Conservation (phyloP, 2,113 vertebrate species). For the Archocentrus centrarchus region DNA sequence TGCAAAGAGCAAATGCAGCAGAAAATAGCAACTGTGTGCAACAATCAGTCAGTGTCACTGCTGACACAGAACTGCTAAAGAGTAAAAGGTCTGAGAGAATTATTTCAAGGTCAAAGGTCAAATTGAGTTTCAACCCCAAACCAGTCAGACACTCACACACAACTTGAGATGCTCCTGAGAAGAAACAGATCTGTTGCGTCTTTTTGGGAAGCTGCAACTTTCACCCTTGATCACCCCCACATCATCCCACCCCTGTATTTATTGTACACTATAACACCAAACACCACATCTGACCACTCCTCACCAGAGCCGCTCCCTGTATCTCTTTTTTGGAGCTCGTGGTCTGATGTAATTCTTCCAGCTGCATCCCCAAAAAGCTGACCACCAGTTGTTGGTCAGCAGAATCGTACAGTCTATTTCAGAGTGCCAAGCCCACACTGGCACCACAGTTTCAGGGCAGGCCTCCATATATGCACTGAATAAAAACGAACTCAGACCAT, state of each 20-base stretch:
- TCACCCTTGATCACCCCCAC: slow-evolving; percentile 47
- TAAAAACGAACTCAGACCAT: slow-evolving; percentile 47
- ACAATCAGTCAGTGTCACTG: slow-evolving; percentile 12
- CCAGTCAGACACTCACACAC: slow-evolving; percentile 14
- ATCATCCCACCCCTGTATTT: slow-evolving; percentile 21
- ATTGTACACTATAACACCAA: slow-evolving; percentile 41
- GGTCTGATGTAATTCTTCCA: slow-evolving; percentile 70
- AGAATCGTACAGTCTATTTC: slow-evolving; percentile 67
- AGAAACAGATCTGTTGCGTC: slow-evolving; percentile 46
- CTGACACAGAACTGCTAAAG: slow-evolving; percentile 46
- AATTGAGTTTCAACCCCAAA: not conserved
- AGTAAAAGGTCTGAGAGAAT: slow-evolving; percentile 28
- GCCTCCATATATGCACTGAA: slow-evolving; percentile 47
- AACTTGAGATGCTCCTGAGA: slow-evolving; percentile 34
- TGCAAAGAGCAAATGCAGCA: slow-evolving; percentile 33
- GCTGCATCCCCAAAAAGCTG: slow-evolving; percentile 65
- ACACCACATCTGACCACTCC: slow-evolving; percentile 46
- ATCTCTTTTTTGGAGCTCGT: slow-evolving; percentile 54
- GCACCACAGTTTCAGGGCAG: slow-evolving; percentile 56
- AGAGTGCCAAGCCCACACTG: slow-evolving; percentile 58
- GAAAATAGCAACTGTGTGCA: slow-evolving; percentile 33
- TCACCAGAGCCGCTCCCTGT: slow-evolving; percentile 55
- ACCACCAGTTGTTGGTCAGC: slow-evolving; percentile 66
- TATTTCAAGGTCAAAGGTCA: slow-evolving; percentile 54
- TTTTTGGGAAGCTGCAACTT: slow-evolving; percentile 51